Conservation (phyloP, 2,888 invertebrate species). For the Pinctada fucata region DNA sequence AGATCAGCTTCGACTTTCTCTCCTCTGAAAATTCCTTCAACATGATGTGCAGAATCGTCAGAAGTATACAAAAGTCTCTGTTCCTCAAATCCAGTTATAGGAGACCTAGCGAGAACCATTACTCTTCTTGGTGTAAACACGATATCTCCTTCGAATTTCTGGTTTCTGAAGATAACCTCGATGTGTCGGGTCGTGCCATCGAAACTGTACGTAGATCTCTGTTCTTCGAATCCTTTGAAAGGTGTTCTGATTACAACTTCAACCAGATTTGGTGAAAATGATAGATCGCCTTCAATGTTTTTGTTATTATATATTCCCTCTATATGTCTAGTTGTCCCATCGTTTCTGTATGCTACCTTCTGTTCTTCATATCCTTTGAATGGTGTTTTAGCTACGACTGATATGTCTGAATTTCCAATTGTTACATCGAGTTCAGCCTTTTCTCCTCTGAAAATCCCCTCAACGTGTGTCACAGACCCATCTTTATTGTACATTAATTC, state of each 20-base stretch:
- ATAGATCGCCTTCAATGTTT: background rate
- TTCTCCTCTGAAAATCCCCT: constrained; percentile 8
- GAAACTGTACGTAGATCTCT: background rate
- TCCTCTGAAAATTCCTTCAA: background rate
- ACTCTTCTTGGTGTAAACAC: background rate
- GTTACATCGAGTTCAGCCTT: constrained; percentile 1
- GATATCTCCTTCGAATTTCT: constrained; percentile 12
- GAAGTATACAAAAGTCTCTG: background rate
- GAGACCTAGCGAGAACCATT: constrained; percentile 1
- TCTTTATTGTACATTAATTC: background rate
- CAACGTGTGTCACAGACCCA: background rate
- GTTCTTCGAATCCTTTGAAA: constrained; percentile 15
- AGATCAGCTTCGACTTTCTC: constrained; percentile 12
- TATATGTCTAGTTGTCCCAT: constrained; percentile 13
- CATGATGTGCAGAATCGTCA: background rate
- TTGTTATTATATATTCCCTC: constrained; percentile 9
- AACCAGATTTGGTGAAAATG: background rate
- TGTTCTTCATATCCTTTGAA: constrained; percentile 18
- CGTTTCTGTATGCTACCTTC: background rate
- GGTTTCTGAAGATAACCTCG: background rate
- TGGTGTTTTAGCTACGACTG: constrained; percentile 15
- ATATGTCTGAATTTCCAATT: background rate
- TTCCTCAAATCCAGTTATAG: constrained; percentile 18
- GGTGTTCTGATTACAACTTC: constrained; percentile 8
- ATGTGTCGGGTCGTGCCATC: constrained; percentile 7